Evolutionary conservation across 1,140 invertebrate species (phyloP).

Genomic region (Drosophila rhopaloa): DNA sequence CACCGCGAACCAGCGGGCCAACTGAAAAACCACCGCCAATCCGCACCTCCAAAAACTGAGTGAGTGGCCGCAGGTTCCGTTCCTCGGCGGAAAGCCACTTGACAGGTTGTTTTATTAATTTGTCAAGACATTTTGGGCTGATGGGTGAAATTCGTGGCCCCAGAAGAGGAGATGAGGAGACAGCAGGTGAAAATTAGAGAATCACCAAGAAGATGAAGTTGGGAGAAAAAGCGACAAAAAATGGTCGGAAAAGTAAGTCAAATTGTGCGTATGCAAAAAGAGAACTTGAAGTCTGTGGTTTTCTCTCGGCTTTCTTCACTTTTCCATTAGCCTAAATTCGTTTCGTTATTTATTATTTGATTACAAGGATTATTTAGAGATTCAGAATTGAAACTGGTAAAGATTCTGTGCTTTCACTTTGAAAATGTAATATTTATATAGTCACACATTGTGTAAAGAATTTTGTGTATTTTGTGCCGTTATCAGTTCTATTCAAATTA

Average conservation of each 20-base stretch:
- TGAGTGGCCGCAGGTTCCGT: constrained; percentile 48
- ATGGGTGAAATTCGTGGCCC: constrained; percentile 64
- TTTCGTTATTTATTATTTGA: constrained; percentile 14
- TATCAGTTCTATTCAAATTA: too few species aligned
- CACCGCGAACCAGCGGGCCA: constrained; percentile 10
- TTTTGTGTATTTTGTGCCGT: too few species aligned
- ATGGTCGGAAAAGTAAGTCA: constrained; percentile 56
- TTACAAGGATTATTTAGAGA: neutral
- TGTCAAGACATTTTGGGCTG: constrained; percentile 70
- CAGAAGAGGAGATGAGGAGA: constrained; percentile 1
- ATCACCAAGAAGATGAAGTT: constrained; percentile 27
- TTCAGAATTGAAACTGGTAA: neutral
- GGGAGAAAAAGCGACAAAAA: constrained; percentile 16
- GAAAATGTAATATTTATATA: too few species aligned
- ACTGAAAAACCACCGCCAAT: constrained; percentile 1
- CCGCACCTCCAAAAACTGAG: constrained; percentile 17
- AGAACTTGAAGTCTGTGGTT: constrained; percentile 4
- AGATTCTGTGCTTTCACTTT: neutral
- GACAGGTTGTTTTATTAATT: constrained; percentile 71
- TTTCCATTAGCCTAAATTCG: constrained; percentile 9
- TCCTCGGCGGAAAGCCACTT: constrained; percentile 48
- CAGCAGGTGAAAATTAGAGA: constrained; percentile 66
- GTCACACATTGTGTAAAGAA: too few species aligned
- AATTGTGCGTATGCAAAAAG: constrained; percentile 20
- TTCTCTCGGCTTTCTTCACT: constrained; percentile 9